Base-by-base conservation (phyloP, 2,888 invertebrate species). In the Fragum sueziense region DNA sequence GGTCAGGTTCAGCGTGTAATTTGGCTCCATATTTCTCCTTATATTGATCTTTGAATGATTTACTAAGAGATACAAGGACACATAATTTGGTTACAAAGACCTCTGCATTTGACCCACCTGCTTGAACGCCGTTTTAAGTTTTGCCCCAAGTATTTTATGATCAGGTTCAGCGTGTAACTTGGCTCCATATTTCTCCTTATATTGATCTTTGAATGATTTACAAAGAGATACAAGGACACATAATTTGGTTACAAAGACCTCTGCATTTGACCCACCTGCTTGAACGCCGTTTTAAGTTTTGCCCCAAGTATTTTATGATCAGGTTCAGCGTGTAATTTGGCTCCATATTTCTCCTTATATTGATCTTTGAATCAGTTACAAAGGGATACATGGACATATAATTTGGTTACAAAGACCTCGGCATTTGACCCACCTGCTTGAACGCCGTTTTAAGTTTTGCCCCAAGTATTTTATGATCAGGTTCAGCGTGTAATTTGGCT, bases 141-240 rank as follows among this genome's bases (percentile, higher is more conserved):
- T 95, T 17, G 96, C 95, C 0, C 99, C 99, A 17, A 99, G 95
- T 34, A 96, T 94, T 94, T 97, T 98, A 93, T 98, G 97, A 93
- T 99, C 98, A 0, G 99, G 98, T 91, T 99, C 98, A 0, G 98
- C 99, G 89, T 96, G 95, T 70, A 99, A 93, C 4, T 96, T 95
- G 33, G 99, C 97, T 1, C 98, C 98, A 93, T 97, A 99, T 88
- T 96, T 97, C 85, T 96, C 95, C 93, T 98, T 99, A 90, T 99
- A 96, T 2, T n/a, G n/a, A n/a, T n/a, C n/a, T n/a, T n/a, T n/a
- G n/a, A n/a, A n/a, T n/a, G n/a, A n/a, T n/a, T n/a, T n/a, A n/a
- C n/a, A n/a, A n/a, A n/a, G n/a, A n/a, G n/a, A n/a, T n/a, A n/a
- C n/a, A n/a, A n/a, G n/a, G n/a, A n/a, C n/a, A n/a, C n/a, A n/a